Base-by-base conservation (phyloP, 1,140 invertebrate species). In the Archivesica marissinica region DNA sequence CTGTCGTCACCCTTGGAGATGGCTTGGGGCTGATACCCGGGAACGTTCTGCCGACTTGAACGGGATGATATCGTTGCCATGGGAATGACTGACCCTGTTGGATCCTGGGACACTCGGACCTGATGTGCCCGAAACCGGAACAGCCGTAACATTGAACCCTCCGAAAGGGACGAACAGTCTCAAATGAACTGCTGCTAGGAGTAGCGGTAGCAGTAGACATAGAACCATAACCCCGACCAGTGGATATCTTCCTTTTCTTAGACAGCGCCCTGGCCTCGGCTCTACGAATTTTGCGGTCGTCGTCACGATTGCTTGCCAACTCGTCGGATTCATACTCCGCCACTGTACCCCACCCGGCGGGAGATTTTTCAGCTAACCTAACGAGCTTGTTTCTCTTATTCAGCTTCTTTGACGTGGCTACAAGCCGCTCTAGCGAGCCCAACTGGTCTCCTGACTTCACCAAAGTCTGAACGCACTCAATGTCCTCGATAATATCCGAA, bases 251-350 rank as follows among this genome's bases (percentile, higher is more conserved):
- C 23, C 30, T 44, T 38, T 41, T 25, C 35, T 44, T 70, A 39
- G 39, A 25, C 7, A 38, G 15, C n/a, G 66, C 66, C 35, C 66
- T 70, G 15, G 35, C 30, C n/a, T 70, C 39, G 35, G 66, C 66
- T 44, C 39, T 35, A 6, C 35, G 30, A 44, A 70, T 35, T 39
- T 39, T 35, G 4, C 35, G 30, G 35, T 70, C 66, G 50, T 72
- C 68, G 41, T 72, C 68, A 23, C 39, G 44, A 28, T 72, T 44
- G 13, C 41, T 72, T n/a, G 68, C 68, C 15, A 47, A 44, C 33
- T 72, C 38, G 41, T 72, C 47, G 15, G n/a, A 52, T 33, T 72
- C 68, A 30, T 72, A 72, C 33, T 72, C 68, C 9, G 30, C 25
- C 0, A 72, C 47, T 7, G 68, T 72, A 15, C 25, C 47, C 68